Conservation (phyloP, 2,888 invertebrate species). For the Ophion ventricosus region DNA sequence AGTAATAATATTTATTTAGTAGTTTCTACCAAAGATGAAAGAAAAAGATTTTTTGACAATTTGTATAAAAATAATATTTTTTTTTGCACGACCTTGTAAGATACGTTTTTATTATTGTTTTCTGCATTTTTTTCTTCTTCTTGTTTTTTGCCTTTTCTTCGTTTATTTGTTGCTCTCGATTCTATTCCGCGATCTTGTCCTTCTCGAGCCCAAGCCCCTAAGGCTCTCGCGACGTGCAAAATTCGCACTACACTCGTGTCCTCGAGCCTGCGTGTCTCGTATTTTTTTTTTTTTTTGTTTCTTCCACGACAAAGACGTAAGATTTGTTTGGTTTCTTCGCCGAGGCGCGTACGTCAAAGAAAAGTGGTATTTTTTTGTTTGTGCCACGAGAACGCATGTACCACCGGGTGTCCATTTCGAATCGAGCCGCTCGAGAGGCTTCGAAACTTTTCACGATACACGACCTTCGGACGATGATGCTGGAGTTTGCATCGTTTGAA, state of each 20-base stretch:
- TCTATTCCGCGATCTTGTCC: neutral
- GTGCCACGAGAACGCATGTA: no score
- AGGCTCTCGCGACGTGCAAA: conserved; percentile 12
- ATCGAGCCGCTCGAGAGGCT: no score
- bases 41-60: conserved; percentile 70
- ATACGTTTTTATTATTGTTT: conserved; percentile 62
- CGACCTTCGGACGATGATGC: no score
- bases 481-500: no score
- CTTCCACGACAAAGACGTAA: conserved; percentile 27
- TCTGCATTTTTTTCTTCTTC: conserved; percentile 26
- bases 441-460: no score
- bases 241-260: neutral
- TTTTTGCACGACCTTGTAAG: conserved; percentile 65
- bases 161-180: conserved; percentile 1
- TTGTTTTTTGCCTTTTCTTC: conserved; percentile 13
- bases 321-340: conserved; percentile 8
- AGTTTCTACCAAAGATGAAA: conserved; percentile 82
- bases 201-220: neutral
- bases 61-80: conserved; percentile 73
- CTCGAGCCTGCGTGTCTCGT: neutral
- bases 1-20: conserved; percentile 82
- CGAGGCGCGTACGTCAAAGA: conserved; percentile 31
- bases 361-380: conserved; percentile 39
- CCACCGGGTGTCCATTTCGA: no score
- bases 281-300: conserved; percentile 30